Conservation (phyloP, 2,113 vertebrate genomes). For the Nyctibius bracteatus region DNA sequence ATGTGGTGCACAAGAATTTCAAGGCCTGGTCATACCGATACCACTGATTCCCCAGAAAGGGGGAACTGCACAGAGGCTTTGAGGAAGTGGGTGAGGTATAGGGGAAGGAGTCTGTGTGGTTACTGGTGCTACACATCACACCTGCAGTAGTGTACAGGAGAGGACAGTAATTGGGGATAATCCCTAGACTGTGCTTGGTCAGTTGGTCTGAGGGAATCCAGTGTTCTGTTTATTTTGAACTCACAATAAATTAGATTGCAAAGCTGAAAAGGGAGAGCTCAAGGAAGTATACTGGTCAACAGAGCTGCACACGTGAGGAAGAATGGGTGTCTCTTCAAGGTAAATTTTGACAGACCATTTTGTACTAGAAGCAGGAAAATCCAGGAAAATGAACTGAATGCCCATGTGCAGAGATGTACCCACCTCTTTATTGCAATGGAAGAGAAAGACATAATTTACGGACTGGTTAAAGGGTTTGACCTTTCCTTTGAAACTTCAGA, state of each 20-base stretch:
- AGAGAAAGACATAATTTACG: not conserved
- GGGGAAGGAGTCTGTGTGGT: not conserved
- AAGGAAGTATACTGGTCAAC: not conserved
- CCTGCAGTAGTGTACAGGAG: not conserved
- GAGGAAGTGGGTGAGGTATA: slow-evolving; percentile 1
- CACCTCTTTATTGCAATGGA: not conserved
- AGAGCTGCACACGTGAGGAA: not conserved
- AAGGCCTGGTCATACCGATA: not conserved
- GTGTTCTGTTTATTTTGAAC: not conserved
- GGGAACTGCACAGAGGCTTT: not conserved
- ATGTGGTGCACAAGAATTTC: not conserved
- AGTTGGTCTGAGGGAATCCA: not conserved
- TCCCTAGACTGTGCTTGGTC: not conserved
- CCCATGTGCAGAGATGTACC: not conserved
- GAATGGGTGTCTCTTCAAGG: not conserved
- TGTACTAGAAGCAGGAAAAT: not conserved
- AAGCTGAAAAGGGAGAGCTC: not conserved
- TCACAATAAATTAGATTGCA: not conserved
- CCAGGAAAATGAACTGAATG: not conserved
- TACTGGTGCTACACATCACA: not conserved
- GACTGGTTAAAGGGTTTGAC: not conserved
- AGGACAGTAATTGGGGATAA: not conserved
- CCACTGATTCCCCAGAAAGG: not conserved
- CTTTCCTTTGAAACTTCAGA: not conserved
- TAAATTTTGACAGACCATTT: not conserved